phyloP scores from a whole-genome alignment of 2,113 vertebrate genomes.

The Heteronetta atricapilla region DNA sequence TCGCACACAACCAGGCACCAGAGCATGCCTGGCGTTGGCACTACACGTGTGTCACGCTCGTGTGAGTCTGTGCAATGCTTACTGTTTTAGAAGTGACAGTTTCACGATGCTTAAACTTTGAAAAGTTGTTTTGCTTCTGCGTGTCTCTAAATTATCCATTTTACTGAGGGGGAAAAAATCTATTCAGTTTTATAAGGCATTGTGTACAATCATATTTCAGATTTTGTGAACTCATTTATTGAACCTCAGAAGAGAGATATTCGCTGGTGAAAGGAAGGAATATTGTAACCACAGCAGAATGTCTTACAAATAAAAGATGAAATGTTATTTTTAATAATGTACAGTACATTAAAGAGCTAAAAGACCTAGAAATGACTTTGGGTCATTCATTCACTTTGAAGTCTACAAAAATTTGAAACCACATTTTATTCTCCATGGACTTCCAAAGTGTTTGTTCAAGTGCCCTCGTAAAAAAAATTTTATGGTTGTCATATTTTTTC shows the following conservation, averaged over 20 bases:
- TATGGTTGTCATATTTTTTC: conserved; percentile 29
- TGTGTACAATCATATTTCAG: neutral
- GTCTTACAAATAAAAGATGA: neutral
- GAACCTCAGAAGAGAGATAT: neutral
- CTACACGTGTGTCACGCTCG: rapidly evolving
- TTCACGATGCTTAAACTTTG: neutral
- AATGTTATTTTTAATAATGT: no score
- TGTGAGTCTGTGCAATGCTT: rapidly evolving
- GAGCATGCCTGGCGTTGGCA: neutral
- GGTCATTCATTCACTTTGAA: no score
- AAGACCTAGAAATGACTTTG: neutral
- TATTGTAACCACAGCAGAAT: neutral
- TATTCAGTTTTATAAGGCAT: neutral
- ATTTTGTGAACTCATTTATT: neutral
- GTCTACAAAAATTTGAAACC: conserved; percentile 5
- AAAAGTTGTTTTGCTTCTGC: neutral
- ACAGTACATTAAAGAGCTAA: conserved; percentile 2
- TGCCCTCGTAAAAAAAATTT: neutral
- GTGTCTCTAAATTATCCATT: neutral
- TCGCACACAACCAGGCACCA: rapidly evolving
- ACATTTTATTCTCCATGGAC: neutral
- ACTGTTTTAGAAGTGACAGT: neutral
- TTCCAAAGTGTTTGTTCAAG: neutral
- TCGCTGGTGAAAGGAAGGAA: neutral
- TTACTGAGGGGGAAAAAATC: neutral